phyloP scores from a whole-genome alignment of 2,797 vertebrate genomes.

The Sus cebifrons region DNA sequence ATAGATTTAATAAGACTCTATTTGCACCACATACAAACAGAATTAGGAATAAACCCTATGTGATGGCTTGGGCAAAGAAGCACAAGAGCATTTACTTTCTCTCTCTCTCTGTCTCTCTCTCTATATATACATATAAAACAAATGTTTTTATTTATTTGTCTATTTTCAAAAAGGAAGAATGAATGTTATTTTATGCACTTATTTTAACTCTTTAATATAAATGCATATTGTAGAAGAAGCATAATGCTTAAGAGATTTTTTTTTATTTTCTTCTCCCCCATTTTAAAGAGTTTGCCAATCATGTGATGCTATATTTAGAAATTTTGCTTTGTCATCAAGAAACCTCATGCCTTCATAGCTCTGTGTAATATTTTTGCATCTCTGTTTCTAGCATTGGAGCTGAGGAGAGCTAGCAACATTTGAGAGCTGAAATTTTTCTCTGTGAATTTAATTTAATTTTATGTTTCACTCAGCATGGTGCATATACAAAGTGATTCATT shows the following conservation, averaged over 20 bases:
- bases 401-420: slow-evolving; percentile 46
- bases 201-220: slow-evolving; percentile 9
- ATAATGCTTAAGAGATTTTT: background rate
- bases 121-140: no score
- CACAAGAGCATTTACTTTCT: background rate
- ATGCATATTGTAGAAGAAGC: background rate
- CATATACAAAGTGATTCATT: slow-evolving; percentile 36
- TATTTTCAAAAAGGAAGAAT: background rate
- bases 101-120: no score
- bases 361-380: background rate
- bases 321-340: slow-evolving; percentile 34
- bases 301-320: background rate
- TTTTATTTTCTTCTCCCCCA: background rate
- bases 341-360: background rate
- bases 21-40: slow-evolving; percentile 47
- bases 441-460: slow-evolving; percentile 71
- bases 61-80: background rate
- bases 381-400: slow-evolving; percentile 14
- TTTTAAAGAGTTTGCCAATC: background rate
- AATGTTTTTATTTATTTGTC: slow-evolving; percentile 19
- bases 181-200: background rate
- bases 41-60: background rate
- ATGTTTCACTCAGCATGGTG: slow-evolving; percentile 54
- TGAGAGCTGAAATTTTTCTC: slow-evolving; percentile 54
- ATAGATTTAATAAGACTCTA: slow-evolving; percentile 74